Evolutionary conservation across 2,888 invertebrate genomes (phyloP), one percentile per base, ranked within the genome.

Genomic region (Chalcis sispes): DNA sequence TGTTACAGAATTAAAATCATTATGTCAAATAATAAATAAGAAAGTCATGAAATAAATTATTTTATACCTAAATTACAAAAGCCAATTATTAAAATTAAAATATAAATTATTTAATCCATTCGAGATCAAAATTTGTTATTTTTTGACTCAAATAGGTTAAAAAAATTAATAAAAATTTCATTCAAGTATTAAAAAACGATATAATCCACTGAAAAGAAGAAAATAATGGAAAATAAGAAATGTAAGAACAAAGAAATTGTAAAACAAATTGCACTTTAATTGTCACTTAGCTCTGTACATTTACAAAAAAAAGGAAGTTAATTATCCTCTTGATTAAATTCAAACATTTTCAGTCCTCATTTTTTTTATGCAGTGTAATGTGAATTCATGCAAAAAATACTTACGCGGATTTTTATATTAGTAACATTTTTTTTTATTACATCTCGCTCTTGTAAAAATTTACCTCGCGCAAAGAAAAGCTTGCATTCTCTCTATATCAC

Each of bases 261-360:
- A 81, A 82, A 80, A 79, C 67, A 81, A 81, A 79, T 80, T 79
- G 80, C 80, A 81, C 81, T 80, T 80, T 78, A 79, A 79, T 81
- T 70, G 67, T 79, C 75, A 79, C 74, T 79, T 73, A 73, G 58
- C 61, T 75, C 69, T 77, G 72, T 79, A 78, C 77, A 79, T 59
- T 81, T 77, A 77, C 71, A 79, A 74, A 72, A 78, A 62, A 66
- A 59, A 52, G 42, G 40, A 54, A 69, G n/a, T 13, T 42, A n/a
- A 58, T 77, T 69, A 42, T 65, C 67, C 36, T 78, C 58, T 25
- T 50, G 4, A 23, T 52, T 54, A 62, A 10, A 32, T 18, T 54
- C 7, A 56, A 54, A 61, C 18, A 32, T 18, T 56, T 59, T 69
- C 7, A 2, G 36, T 36, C 36, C 54, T 0, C 5, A 23, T 61